Percentiles rank a stretch among this genome's conserved stretches.
These are phyloP conservation scores for Daboia siamensis DNA, from an alignment of 2,113 vertebrate species.

Conservation along the genomic window DNA sequence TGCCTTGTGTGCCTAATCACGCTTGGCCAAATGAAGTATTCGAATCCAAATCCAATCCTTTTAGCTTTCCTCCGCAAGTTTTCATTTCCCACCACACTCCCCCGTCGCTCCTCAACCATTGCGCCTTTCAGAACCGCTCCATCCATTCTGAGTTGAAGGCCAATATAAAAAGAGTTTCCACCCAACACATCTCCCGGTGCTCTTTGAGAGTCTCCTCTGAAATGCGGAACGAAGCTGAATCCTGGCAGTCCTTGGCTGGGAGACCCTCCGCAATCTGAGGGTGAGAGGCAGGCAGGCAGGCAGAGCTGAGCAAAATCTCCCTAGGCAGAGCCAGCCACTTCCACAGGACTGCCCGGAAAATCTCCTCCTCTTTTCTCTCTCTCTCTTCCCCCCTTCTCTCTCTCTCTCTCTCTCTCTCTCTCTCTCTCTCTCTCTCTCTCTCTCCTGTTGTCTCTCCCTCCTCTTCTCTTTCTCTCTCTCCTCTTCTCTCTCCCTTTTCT, in stretches of 20 bases:
- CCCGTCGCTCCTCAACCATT: neutral
- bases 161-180: neutral
- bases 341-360: neutral
- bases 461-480: fast-evolving
- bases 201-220: neutral
- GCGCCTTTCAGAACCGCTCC: no score
- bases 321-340: no score
- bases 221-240: neutral
- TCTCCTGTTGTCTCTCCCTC: fast-evolving
- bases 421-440: fast-evolving
- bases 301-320: neutral
- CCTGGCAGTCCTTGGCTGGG: neutral
- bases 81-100: no score
- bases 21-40: neutral
- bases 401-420: fast-evolving
- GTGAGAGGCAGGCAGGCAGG: neutral
- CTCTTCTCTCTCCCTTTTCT: fast-evolving
- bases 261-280: neutral
- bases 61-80: neutral
- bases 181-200: neutral
- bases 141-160: neutral
- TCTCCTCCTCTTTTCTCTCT: no score
- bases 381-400: no score
- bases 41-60: neutral
- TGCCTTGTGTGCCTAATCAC: neutral